These are phyloP conservation scores for Idaea dimidiata DNA, from an alignment of 2,888 invertebrate genomes.

Conservation along the genomic window DNA sequence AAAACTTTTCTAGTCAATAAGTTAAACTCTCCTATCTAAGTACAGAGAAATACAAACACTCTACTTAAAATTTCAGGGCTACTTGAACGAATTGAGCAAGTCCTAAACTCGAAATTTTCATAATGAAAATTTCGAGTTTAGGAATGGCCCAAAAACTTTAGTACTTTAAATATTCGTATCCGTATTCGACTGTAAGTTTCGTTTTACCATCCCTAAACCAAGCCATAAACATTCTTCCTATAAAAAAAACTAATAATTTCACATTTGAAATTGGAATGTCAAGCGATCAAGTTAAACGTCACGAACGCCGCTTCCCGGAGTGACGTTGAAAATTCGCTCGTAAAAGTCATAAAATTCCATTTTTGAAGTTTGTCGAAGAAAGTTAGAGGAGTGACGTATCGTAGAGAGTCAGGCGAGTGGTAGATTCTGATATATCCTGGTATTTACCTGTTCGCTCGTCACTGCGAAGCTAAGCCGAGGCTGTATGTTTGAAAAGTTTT, in stretches of 20 bases:
- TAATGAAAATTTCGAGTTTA: too few relatives aligned
- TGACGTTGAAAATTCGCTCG: conserved; percentile 3
- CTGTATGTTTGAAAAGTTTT: conserved; percentile 62
- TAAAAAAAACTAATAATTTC: neutral
- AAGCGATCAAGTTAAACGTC: conserved; percentile 2
- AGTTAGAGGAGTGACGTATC: conserved; percentile 75
- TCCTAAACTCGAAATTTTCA: too few relatives aligned
- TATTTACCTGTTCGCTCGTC: conserved; percentile 63
- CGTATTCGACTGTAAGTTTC: too few relatives aligned
- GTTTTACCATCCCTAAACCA: neutral
- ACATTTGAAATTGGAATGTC: neutral
- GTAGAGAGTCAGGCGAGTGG: conserved; percentile 49
- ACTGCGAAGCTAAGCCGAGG: conserved; percentile 54
- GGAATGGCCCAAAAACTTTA: too few relatives aligned
- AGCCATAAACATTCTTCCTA: neutral
- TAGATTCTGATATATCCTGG: conserved; percentile 40
- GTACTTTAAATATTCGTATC: too few relatives aligned
- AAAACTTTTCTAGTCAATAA: too few relatives aligned
- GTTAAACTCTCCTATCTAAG: too few relatives aligned
- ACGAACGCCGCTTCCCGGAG: conserved; percentile 14
- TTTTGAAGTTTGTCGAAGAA: conserved; percentile 52
- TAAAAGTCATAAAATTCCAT: conserved; percentile 37
- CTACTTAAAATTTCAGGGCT: too few relatives aligned
- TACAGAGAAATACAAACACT: too few relatives aligned
- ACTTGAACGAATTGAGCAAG: too few relatives aligned